phyloP scores from a whole-genome alignment of 2,888 invertebrate species.

The Tiliacea citrago region DNA sequence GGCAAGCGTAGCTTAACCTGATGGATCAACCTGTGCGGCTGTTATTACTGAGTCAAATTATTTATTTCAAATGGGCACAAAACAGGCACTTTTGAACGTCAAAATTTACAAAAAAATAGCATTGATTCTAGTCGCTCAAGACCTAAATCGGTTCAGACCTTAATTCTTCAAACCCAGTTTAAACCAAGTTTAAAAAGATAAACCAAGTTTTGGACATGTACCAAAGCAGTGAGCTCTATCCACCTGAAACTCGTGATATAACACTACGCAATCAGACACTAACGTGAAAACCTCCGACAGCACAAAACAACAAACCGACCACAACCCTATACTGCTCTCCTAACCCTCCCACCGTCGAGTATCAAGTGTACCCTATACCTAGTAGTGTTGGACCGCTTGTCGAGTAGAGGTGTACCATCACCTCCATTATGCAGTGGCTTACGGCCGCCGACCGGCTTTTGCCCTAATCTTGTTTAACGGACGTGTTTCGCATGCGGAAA shows the following conservation, averaged over 20 bases:
- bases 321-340: conserved; percentile 21
- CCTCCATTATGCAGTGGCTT: conserved; percentile 77
- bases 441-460: conserved; percentile 71
- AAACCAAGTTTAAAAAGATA: background rate
- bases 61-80: too few species aligned
- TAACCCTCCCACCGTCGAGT: conserved; percentile 44
- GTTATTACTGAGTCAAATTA: too few species aligned
- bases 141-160: background rate
- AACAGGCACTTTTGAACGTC: too few species aligned
- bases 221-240: background rate
- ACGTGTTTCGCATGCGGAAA: conserved; percentile 75
- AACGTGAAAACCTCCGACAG: background rate
- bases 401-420: conserved; percentile 64
- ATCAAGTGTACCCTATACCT: conserved; percentile 42
- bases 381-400: conserved; percentile 55
- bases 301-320: conserved; percentile 28
- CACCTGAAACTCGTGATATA: background rate
- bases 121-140: too few species aligned
- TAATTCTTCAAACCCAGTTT: background rate
- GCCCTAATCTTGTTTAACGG: conserved; percentile 75
- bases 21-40: too few species aligned
- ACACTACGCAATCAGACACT: conserved; percentile 13
- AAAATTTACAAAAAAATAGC: too few species aligned
- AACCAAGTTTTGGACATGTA: background rate
- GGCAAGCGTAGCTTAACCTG: too few species aligned